phyloP scores from a whole-genome alignment of 2,888 invertebrate genomes.

The Nemurella pictetii region DNA sequence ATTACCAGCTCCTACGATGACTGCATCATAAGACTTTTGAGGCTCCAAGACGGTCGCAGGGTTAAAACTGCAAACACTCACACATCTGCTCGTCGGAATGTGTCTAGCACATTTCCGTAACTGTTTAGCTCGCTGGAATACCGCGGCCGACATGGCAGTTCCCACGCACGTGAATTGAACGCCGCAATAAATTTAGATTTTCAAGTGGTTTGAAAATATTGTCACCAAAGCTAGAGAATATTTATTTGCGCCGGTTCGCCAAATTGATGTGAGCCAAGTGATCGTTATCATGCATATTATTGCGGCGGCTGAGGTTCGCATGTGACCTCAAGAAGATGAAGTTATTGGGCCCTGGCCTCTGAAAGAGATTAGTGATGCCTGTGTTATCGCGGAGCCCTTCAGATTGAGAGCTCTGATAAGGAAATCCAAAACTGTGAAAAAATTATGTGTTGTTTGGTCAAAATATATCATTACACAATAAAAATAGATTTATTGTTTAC shows the following conservation, averaged over 20 bases:
- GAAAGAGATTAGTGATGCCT: not conserved
- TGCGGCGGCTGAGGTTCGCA: not conserved
- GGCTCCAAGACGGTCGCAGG: not conserved
- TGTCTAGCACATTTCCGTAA: not conserved
- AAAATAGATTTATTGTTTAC: not conserved
- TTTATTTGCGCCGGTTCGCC: not conserved
- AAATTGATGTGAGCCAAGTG: not conserved
- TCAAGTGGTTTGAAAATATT: not conserved
- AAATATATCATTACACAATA: not conserved
- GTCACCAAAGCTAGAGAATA: not conserved
- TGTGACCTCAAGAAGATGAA: not conserved
- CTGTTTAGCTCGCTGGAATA: not conserved
- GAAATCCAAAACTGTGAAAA: not conserved
- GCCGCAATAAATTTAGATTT: not conserved
- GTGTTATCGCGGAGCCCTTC: not conserved
- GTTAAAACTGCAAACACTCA: not conserved
- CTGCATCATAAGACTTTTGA: not conserved
- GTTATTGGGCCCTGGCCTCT: not conserved
- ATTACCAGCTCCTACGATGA: conserved; percentile 22
- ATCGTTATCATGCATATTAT: not conserved
- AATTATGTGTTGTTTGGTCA: too few relatives aligned
- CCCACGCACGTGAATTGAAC: not conserved
- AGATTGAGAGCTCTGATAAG: not conserved
- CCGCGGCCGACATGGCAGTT: not conserved
- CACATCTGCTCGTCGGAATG: not conserved